A percentile compares a stretch with the other conserved stretches of the same genome.
phyloP scores from a whole-genome alignment of 2,888 invertebrate genomes.

The Dorcus hopei region DNA sequence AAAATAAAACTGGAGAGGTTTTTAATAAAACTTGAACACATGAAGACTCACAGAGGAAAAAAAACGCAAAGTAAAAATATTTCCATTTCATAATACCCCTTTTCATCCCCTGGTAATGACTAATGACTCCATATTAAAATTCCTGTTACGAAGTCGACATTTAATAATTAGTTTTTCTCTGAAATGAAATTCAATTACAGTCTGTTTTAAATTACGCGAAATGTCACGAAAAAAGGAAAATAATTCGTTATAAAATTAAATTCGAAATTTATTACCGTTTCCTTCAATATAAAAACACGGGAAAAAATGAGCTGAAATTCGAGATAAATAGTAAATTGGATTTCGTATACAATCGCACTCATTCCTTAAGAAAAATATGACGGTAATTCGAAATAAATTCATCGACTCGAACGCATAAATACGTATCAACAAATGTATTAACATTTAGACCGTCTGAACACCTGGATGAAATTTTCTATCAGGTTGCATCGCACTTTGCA shows the following conservation, averaged over 20 bases:
- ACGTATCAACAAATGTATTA: conserved; percentile 6
- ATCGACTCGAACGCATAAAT: not conserved
- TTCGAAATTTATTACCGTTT: conserved; percentile 6
- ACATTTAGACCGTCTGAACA: conserved; percentile 2
- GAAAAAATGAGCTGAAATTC: not conserved
- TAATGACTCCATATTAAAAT: conserved; percentile 41
- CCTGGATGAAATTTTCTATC: conserved; percentile 7
- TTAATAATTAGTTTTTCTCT: conserved; percentile 40
- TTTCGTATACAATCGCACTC: conserved; percentile 4
- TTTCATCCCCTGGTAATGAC: conserved; percentile 30
- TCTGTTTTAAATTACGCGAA: conserved; percentile 10
- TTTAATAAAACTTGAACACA: not conserved
- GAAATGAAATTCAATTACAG: conserved; percentile 37
- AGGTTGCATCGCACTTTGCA: conserved; percentile 2
- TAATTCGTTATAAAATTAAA: conserved; percentile 4
- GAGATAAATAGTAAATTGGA: conserved; percentile 12
- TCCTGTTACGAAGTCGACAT: conserved; percentile 38
- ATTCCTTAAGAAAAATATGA: conserved; percentile 6
- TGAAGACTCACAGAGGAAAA: not conserved
- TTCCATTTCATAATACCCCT: conserved; percentile 6
- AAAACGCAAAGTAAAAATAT: not conserved
- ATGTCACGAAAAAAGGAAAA: conserved; percentile 3
- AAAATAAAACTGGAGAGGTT: not conserved
- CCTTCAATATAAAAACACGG: not conserved
- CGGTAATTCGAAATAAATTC: conserved; percentile 1